These are phyloP conservation scores for Thymelicus lineola DNA, from an alignment of 2,888 invertebrate genomes.

Conservation along the genomic window DNA sequence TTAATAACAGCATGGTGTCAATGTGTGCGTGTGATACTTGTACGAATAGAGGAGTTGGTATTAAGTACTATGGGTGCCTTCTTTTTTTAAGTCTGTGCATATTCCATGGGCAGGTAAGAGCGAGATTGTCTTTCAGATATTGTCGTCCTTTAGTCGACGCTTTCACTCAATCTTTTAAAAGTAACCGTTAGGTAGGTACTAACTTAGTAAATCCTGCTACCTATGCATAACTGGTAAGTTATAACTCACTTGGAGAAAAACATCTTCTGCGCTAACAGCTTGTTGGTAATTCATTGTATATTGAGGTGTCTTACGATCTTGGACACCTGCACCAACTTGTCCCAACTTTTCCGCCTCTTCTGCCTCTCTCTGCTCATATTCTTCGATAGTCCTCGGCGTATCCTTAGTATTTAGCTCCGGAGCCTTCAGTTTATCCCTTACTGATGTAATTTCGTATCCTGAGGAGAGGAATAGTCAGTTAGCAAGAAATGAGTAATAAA, in stretches of 20 bases:
- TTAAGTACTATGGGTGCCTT: too few relatives aligned
- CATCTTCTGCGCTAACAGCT: constrained; percentile 93
- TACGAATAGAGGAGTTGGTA: too few relatives aligned
- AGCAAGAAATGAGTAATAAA: neutral
- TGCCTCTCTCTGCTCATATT: constrained; percentile 80
- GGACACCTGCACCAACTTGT: constrained; percentile 72
- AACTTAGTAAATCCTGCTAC: too few relatives aligned
- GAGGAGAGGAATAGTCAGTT: neutral
- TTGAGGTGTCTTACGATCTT: constrained; percentile 88
- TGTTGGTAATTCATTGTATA: constrained; percentile 95
- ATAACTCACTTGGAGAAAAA: constrained; percentile 90
- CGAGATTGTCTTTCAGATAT: too few relatives aligned
- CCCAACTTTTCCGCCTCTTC: constrained; percentile 78
- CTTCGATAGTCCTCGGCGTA: constrained; percentile 70
- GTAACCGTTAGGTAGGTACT: too few relatives aligned
- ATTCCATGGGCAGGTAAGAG: too few relatives aligned
- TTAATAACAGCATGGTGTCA: too few relatives aligned
- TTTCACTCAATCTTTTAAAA: too few relatives aligned
- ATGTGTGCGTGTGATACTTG: too few relatives aligned
- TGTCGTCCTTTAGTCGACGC: too few relatives aligned
- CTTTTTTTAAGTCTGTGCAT: too few relatives aligned
- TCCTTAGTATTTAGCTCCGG: constrained; percentile 45
- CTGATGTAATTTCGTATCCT: constrained; percentile 73
- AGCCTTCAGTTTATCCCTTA: constrained; percentile 54
- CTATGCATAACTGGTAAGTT: neutral